Evolutionary conservation across 2,113 vertebrate species (phyloP), one percentile per base, ranked within the genome.

Genomic region (Trogon surrucura): DNA sequence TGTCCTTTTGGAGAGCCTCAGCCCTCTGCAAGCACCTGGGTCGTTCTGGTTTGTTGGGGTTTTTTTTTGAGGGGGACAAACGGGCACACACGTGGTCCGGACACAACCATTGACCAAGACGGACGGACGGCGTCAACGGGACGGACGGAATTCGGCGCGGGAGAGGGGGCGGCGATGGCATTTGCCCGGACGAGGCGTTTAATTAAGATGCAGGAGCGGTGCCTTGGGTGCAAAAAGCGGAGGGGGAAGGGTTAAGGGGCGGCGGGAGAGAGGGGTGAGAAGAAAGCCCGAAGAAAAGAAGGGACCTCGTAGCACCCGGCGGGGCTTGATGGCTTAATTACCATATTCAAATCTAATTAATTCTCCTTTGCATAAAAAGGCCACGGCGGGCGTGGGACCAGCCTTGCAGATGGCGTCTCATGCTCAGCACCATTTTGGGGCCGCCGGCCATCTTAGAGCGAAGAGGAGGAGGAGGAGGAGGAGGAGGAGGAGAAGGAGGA

Each of bases 271-370:
- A 23, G 80, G 91, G 93, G 65, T 22, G 94, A 88, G 94, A 75
- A 91, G 88, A 95, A 93, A 94, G 64, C 36, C 41, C 5, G 23
- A 73, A 92, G 74, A 90, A 79, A 88, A 91, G 87, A 86, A 79
- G 84, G 92, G 83, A 81, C 32, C 77, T 80, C 8, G 5, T 32
- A 72, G 91, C 81, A 22, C 67, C 65, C 60, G 69, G 85, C 25
- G 14, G 79, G 57, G 57, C 50, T 74, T 71, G 91, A 70, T 67
- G 96, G 80, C 92, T 83, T 95, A 73, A 96, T 97, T 96, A 97
- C 96, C 96, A 89, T 97, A 98, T 97, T 98, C 98, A 98, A 98
- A 98, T 98, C 98, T 96, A 98, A 98, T 99, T 98, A 98, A 96
- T 95, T 36, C 80, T 85, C 86, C 98, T 98, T 98, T 98, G 98